These are phyloP conservation scores for Amiota minor DNA, from an alignment of 2,888 invertebrate species.

Conservation along the genomic window DNA sequence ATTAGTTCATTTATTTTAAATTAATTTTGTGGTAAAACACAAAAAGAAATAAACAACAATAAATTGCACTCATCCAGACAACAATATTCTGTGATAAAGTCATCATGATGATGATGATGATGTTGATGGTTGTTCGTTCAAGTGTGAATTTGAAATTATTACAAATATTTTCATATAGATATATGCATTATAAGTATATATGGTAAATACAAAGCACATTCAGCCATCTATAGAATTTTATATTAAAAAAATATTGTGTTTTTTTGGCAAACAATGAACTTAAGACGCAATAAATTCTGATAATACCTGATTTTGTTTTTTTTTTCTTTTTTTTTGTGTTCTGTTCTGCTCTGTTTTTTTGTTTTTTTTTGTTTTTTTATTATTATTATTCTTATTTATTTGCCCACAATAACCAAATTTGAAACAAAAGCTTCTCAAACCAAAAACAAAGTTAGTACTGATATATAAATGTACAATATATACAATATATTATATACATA, in stretches of 20 bases:
- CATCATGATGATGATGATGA: no score
- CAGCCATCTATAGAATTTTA: no score
- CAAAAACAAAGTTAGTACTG: slow-evolving; percentile 33
- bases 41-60: neutral
- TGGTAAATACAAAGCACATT: no score
- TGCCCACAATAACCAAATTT: slow-evolving; percentile 11
- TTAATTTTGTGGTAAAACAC: neutral
- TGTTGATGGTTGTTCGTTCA: no score
- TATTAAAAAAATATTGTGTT: slow-evolving; percentile 18
- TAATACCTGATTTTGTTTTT: slow-evolving; percentile 49
- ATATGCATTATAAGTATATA: no score
- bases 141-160: no score
- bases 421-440: slow-evolving; percentile 61
- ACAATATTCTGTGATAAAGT: neutral
- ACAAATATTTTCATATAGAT: no score
- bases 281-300: slow-evolving; percentile 58
- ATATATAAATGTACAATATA: neutral
- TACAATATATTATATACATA: no score
- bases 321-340: no score
- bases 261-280: slow-evolving; percentile 54
- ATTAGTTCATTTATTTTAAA: neutral
- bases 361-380: no score
- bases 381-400: neutral
- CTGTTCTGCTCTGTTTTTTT: no score
- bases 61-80: neutral